Conservation (phyloP, 2,888 invertebrate species). For the Sarcophaga rosellei region DNA sequence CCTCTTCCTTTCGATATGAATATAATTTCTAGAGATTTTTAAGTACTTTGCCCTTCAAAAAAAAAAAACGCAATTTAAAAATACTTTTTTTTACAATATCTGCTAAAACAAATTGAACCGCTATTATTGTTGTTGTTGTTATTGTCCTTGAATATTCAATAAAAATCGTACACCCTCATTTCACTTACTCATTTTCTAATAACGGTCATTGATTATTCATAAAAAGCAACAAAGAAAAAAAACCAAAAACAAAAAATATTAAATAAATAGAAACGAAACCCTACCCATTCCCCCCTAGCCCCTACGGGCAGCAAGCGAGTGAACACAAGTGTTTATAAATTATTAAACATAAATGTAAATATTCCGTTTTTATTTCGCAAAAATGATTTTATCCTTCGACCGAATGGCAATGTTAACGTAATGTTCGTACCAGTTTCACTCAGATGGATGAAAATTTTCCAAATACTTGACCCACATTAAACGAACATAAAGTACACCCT, state of each 20-base stretch:
- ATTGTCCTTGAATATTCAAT: constrained; percentile 19
- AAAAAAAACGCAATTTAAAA: not conserved
- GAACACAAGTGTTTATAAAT: constrained; percentile 13
- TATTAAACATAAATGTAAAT: constrained; percentile 52
- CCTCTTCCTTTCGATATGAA: not conserved
- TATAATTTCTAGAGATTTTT: not conserved
- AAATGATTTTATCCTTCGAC: constrained; percentile 65
- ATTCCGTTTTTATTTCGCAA: constrained; percentile 55
- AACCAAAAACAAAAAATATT: constrained; percentile 16
- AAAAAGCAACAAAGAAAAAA: constrained; percentile 38
- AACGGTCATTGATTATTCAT: constrained; percentile 57
- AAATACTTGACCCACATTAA: constrained; percentile 68
- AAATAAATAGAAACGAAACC: constrained; percentile 21
- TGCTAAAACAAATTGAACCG: not conserved
- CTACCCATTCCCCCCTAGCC: not conserved
- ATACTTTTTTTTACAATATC: not conserved
- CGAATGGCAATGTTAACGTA: constrained; percentile 65
- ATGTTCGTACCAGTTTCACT: constrained; percentile 34
- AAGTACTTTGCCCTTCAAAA: not conserved
- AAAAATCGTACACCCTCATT: constrained; percentile 19
- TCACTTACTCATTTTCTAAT: constrained; percentile 34
- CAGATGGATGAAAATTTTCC: constrained; percentile 9
- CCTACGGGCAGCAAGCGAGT: not conserved
- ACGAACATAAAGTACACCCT: constrained; percentile 60
- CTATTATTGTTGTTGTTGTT: not conserved